Conservation (phyloP, 2,888 invertebrate species). For the Cancer borealis region DNA sequence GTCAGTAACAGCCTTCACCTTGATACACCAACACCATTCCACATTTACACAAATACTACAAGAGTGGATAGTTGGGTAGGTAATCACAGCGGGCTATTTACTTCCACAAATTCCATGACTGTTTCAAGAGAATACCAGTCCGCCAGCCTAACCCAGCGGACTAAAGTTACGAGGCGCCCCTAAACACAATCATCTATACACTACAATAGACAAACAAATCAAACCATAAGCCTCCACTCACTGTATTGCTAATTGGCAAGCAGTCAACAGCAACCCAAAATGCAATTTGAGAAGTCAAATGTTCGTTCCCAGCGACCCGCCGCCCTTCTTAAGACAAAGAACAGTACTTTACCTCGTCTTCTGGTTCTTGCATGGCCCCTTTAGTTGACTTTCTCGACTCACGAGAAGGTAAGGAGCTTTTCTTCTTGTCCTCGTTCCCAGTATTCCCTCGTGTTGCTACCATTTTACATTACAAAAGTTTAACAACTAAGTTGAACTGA, state of each 20-base stretch:
- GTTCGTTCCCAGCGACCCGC: neutral
- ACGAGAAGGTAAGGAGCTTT: conserved; percentile 60
- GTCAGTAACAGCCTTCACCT: no score
- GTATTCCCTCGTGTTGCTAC: conserved; percentile 69
- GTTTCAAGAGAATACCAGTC: neutral
- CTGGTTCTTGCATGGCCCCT: conserved; percentile 69
- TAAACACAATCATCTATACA: neutral
- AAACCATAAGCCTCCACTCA: neutral
- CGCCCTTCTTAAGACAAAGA: conserved; percentile 46
- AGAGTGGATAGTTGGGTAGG: neutral
- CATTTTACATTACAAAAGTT: conserved; percentile 59
- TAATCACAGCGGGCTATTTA: neutral
- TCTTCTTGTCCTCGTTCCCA: conserved; percentile 50
- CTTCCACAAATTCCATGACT: neutral
- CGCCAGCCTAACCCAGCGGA: neutral
- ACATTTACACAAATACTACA: neutral
- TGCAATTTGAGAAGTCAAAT: neutral
- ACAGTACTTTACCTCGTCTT: conserved; percentile 58
- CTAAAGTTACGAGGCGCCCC: neutral
- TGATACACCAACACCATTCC: no score
- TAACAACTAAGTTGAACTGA: conserved; percentile 24
- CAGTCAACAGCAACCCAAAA: neutral
- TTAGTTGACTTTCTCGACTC: conserved; percentile 62
- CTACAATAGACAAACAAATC: neutral
- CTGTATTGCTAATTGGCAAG: neutral